These are phyloP conservation scores for Neopelma chrysocephalum DNA, from an alignment of 2,797 vertebrate species.

Conservation along the genomic window DNA sequence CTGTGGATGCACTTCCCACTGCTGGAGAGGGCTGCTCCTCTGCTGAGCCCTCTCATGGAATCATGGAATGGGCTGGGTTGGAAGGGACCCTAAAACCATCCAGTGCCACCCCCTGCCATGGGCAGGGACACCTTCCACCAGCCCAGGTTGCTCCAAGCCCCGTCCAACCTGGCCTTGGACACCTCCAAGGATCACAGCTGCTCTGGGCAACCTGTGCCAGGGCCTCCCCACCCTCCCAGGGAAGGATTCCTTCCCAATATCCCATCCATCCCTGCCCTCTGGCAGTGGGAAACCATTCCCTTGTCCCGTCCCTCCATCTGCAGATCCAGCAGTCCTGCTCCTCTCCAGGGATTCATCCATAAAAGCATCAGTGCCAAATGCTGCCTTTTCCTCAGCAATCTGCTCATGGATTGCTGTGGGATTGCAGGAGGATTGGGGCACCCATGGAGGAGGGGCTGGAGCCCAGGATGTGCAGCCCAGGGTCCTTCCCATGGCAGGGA, in stretches of 20 bases:
- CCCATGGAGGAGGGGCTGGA: accelerated
- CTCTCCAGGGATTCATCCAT: accelerated
- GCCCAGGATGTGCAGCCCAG: accelerated
- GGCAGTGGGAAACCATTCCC: not conserved
- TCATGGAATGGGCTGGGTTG: not conserved
- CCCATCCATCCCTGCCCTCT: not conserved
- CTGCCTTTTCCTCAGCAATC: accelerated
- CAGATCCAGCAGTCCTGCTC: not conserved
- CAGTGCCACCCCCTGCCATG: not conserved
- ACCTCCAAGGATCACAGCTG: not conserved
- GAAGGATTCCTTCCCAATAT: not conserved
- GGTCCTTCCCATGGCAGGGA: not conserved
- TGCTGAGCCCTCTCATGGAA: not conserved
- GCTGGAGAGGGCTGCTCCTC: not conserved
- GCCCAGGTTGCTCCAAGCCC: not conserved
- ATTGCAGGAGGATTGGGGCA: accelerated
- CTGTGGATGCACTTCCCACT: accelerated
- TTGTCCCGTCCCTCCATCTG: not conserved
- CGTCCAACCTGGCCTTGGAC: not conserved
- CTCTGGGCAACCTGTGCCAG: not conserved
- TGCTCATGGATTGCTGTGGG: accelerated
- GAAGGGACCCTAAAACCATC: not conserved
- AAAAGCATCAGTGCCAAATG: accelerated
- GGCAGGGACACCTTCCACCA: not conserved
- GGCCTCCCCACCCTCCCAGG: not conserved